Conservation (phyloP, 1,140 invertebrate species). For the Hyles vespertilio region DNA sequence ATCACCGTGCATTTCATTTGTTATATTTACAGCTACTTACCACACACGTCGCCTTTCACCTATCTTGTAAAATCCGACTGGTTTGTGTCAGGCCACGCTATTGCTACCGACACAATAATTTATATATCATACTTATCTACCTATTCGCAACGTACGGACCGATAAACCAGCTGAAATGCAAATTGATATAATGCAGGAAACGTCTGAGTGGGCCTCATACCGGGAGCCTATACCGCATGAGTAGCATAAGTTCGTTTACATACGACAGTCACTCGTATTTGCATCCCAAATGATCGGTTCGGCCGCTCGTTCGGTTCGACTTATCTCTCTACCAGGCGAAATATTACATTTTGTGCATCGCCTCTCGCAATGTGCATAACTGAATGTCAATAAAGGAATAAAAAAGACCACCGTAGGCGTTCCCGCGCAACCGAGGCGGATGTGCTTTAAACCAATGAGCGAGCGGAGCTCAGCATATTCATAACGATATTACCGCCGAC, state of each 20-base stretch:
- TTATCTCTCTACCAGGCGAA: constrained; percentile 64
- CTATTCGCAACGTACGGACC: constrained; percentile 1
- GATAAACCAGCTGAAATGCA: constrained; percentile 56
- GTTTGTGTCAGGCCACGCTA: no score
- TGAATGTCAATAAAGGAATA: constrained; percentile 73
- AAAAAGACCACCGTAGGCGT: constrained; percentile 71
- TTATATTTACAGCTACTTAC: no score
- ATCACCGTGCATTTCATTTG: no score
- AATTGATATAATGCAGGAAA: constrained; percentile 75
- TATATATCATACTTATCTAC: constrained; percentile 6
- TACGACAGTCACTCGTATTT: constrained; percentile 69
- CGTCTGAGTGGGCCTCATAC: constrained; percentile 72
- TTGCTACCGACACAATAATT: background rate
- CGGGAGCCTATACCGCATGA: constrained; percentile 64
- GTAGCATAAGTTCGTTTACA: constrained; percentile 73
- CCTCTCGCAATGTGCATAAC: constrained; percentile 70
- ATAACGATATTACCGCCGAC: constrained; percentile 74
- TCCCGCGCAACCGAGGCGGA: constrained; percentile 64
- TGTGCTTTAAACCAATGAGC: constrained; percentile 67
- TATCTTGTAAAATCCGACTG: no score
- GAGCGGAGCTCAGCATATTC: constrained; percentile 67
- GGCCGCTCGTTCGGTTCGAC: constrained; percentile 56
- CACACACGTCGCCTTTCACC: no score
- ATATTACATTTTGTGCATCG: constrained; percentile 73
- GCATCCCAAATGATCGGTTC: constrained; percentile 70